Evolutionary conservation across 2,888 invertebrate genomes (phyloP), one percentile per base, ranked within the genome.

Genomic region (Ametastegia equiseti): DNA sequence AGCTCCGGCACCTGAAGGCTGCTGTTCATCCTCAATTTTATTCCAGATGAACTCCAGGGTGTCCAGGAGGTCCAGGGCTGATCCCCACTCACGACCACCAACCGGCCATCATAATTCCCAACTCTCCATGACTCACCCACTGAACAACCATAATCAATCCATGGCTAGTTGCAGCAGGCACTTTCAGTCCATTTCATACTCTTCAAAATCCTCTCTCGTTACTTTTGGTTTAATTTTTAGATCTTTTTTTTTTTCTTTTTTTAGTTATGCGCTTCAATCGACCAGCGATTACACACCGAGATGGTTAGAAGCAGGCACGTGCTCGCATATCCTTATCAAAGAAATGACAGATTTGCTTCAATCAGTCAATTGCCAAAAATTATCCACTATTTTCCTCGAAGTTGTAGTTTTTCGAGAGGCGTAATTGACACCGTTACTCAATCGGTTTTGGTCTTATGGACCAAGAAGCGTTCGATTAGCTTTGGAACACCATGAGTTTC

Each of bases 1-100:
- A 95, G 91, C 93, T 95, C 95, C 86, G 95, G 95, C 85, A 95
- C 94, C 86, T 94, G 94, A 86, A 95, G 93, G 89, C 93, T 93
- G 88, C 93, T 92, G 90, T 91, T 92, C 88, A 90, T 90, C 84
- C 81, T 85, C 84, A 84, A 80, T 79, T 92, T 83, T 45, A 92
- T 92, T 91, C 93, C 83, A 81, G 65, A 63, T n/a, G 78, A 78
- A 57, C 60, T 63, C 78, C 60, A 57, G 60, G 78, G 60, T 63
- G 78, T 42, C 78, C 78, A 78, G 60, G 78, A 42, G 45, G 57
- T 78, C 78, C 78, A 78, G 78, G 78, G 78, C 42, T n/a, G n/a
- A n/a, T 78, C 78, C 30, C 42, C 83, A 82, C 81, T 84, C 79
- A 84, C 83, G 45, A 84, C 82, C 67, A 84, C 82, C 60, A 60